phyloP scores from a whole-genome alignment of 2,797 vertebrate genomes.

The Octomys mimax region DNA sequence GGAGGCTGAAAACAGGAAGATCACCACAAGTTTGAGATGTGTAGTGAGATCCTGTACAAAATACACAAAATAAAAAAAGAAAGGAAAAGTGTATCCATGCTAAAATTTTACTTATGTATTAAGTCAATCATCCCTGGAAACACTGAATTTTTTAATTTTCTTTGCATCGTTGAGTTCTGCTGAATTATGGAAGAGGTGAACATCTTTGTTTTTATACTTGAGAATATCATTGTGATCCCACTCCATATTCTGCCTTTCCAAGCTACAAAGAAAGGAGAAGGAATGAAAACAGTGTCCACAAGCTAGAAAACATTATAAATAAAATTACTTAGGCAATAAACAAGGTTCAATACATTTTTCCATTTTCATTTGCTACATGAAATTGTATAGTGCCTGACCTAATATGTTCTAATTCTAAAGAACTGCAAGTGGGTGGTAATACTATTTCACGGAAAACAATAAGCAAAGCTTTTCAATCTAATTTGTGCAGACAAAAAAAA shows the following conservation, averaged over 20 bases:
- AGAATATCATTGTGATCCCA: slow-evolving; percentile 24
- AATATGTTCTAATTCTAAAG: slow-evolving; percentile 54
- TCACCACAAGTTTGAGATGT: too few relatives aligned
- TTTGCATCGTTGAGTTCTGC: not conserved
- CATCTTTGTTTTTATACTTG: not conserved
- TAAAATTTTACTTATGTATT: slow-evolving; percentile 43
- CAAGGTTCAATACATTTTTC: slow-evolving; percentile 27
- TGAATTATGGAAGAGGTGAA: slow-evolving; percentile 18
- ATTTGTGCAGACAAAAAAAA: slow-evolving; percentile 35
- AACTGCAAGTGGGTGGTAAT: slow-evolving; percentile 28
- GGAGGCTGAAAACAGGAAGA: too few relatives aligned
- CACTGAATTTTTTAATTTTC: slow-evolving; percentile 15
- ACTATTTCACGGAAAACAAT: slow-evolving; percentile 5
- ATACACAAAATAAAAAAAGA: too few relatives aligned
- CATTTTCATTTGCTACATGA: slow-evolving; percentile 47
- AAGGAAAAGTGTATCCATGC: not conserved
- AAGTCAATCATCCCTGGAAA: not conserved
- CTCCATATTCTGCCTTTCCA: not conserved
- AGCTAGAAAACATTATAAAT: not conserved
- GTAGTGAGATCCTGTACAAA: too few relatives aligned
- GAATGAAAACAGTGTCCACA: not conserved
- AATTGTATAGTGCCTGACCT: slow-evolving; percentile 35
- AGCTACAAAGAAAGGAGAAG: not conserved
- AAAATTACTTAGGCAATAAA: slow-evolving; percentile 13
- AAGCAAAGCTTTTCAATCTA: slow-evolving; percentile 37